Base-by-base conservation (phyloP, 2,888 invertebrate genomes). In the Drosophila demipolita region DNA sequence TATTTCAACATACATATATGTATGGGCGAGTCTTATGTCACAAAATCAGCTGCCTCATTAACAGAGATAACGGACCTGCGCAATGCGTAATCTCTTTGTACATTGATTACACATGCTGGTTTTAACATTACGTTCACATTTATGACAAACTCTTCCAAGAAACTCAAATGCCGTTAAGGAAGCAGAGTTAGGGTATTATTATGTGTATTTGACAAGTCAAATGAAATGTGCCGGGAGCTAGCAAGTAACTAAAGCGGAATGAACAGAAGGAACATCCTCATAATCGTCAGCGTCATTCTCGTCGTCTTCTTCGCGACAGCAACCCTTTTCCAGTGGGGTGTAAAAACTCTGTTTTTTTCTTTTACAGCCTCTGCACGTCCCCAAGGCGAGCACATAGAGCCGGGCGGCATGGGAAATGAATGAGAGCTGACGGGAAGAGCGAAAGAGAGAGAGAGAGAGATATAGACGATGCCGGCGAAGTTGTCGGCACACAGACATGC, bases 301-400 rank as follows among this genome's bases (percentile, higher is more conserved):
- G 23, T 48, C 29, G 42, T 23, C 63, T n/a, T 6, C 60, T n/a
- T 9, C 48, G 40, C 26, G n/a, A 50, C 64, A 76, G 73, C 78
- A 79, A 75, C 82, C 80, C 72, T 82, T 82, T 79, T 78, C 42
- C 45, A 74, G 74, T 80, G 88, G 87, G 85, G 85, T 87, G 89
- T 73, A 88, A 86, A 68, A 70, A 70, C 61, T 53, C 60, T 65
- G 77, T 26, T 38, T 45, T 33, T 33, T 23, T 23, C 29, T 29
- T 50, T 58, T 67, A 63, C 66, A 70, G 57, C 49, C 57, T 38
- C 54, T 35, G 29, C 36, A 17, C 45, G 54, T 58, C 66, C 71
- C 55, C 67, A 69, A 62, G 63, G 57, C 59, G 61, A 53, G 75
- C 60, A 70, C 61, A 66, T 66, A 73, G 73, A 80, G 20, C 29